A percentile compares a stretch with the other conserved stretches of the same genome.
phyloP scores from a whole-genome alignment of 2,113 vertebrate species.

The cattle (Bos taurus) region ARS-UCD2.0 NC_037357.1:55315501-55316000 shows the following conservation, averaged over 20 bases:
- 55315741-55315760: background rate
- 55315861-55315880: background rate
- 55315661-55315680: background rate
- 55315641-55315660: background rate
- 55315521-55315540: constrained; percentile 3
- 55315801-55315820: background rate
- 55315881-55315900: constrained; percentile 21
- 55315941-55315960: background rate
- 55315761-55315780: background rate
- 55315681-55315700: background rate
- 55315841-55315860: background rate
- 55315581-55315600: constrained; percentile 11
- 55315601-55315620: background rate
- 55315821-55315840: constrained; percentile 11
- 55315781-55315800: constrained; percentile 15
- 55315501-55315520: background rate
- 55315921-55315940: constrained; percentile 19
- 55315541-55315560: constrained; percentile 41
- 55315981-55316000: background rate
- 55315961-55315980: constrained; percentile 21
- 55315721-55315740: background rate
- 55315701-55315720: background rate
- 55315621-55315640: background rate
- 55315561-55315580: background rate
- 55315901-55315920: background rate